Base-by-base conservation (phyloP, 2,113 vertebrate species). In the Chinchilla lanigera region DNA sequence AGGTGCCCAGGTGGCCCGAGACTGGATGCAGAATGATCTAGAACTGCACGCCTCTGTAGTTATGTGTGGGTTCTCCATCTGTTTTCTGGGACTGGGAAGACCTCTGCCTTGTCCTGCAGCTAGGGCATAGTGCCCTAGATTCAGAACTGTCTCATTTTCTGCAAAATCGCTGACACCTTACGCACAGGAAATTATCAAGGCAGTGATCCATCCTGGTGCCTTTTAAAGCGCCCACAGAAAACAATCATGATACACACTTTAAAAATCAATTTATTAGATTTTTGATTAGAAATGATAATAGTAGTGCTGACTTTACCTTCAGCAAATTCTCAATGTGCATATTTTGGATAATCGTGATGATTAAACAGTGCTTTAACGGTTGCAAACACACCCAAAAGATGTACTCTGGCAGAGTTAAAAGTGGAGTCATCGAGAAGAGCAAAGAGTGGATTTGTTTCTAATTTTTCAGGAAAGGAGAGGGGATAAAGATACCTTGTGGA, bases 141-240 rank as follows among this genome's bases (percentile, higher is more conserved):
- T 38, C 52, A n/a, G 41, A 67, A 2, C 33, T 7, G 47, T 22
- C 20, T 65, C 12, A 0, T 24, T 61, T 26, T 14, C 44, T 52
- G 22, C 12, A 7, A 24, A 69, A 61, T 56, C 4, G 17, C 60
- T 63, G 28, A 50, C 10, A 65, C 38, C 41, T 86, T 81, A 92
- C 95, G 86, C 96, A 87, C 84, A 60, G 94, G 95, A 91, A 56
- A 94, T 98, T 94, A 93, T 96, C 96, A 95, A 86, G 50, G 95
- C 54, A 17, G 63, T 38, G 87, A 94, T 97, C 92, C 75, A 52
- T 96, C 89, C 95, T 65, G 78, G 52, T 22, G 82, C 58, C 38
- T 98, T 96, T 91, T 93, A 97, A 89, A 20, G 41, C 52, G 82
- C 94, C 92, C 87, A 75, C 81, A 82, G 77, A 93, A 89, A 86